Conservation (phyloP, 2,888 invertebrate species). For the Auanema freiburgensis region DNA sequence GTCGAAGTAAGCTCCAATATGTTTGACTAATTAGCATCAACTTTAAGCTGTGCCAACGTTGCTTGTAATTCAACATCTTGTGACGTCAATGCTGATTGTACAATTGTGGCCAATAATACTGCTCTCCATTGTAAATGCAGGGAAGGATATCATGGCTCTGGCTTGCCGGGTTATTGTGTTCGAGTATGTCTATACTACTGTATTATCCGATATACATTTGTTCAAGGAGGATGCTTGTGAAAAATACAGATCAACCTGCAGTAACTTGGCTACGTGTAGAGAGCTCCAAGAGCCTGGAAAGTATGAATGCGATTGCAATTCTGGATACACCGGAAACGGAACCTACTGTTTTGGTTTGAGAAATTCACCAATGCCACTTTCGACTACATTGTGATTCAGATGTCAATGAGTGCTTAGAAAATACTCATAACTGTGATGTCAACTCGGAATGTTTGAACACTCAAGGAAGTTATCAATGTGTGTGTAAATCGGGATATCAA, state of each 20-base stretch:
- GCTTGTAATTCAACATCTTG: conserved; percentile 4
- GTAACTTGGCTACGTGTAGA: conserved; percentile 13
- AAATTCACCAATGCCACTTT: not conserved
- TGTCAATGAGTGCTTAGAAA: conserved; percentile 5
- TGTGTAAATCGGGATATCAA: conserved; percentile 9
- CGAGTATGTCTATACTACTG: not conserved
- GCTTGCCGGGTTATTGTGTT: not conserved
- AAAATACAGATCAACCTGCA: conserved; percentile 4
- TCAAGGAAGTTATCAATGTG: conserved; percentile 16
- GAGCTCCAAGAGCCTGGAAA: not conserved
- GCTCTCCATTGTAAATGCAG: conserved; percentile 12
- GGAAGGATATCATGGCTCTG: conserved; percentile 13
- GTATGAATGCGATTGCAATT: conserved; percentile 6
- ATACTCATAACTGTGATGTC: conserved; percentile 16
- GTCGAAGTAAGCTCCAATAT: not conserved
- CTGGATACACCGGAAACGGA: conserved; percentile 18
- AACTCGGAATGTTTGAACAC: conserved; percentile 10
- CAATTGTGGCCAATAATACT: conserved; percentile 3
- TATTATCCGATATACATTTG: no score
- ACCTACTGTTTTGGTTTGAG: conserved; percentile 15
- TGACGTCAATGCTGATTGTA: conserved; percentile 9
- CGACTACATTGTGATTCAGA: conserved; percentile 1
- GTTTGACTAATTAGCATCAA: not conserved
- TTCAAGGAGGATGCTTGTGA: conserved; percentile 8
- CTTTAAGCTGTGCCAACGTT: not conserved